Percentiles rank a stretch among this genome's conserved stretches.
These are phyloP conservation scores for Lepidothrix coronata DNA, from an alignment of 2,113 vertebrate genomes.

Conservation along the genomic window DNA sequence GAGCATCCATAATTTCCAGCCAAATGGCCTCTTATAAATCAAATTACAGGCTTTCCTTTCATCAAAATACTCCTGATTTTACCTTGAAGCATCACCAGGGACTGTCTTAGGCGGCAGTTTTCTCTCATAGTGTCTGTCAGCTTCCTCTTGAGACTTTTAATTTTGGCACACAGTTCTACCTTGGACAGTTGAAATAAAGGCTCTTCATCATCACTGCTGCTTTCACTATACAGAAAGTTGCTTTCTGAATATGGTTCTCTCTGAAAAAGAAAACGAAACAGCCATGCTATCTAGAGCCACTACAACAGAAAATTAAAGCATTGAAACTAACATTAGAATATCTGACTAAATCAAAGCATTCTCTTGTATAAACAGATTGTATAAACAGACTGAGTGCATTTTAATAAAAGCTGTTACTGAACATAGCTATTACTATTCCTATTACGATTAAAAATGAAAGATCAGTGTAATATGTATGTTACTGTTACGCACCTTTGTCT, in stretches of 20 bases:
- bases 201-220: conserved; percentile 76
- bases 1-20: neutral
- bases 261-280: conserved; percentile 8
- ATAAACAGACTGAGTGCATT: neutral
- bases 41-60: neutral
- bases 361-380: neutral
- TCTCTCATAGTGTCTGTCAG: conserved; percentile 71
- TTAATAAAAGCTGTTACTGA: neutral
- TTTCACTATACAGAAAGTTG: conserved; percentile 70
- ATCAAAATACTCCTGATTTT: conserved; percentile 18
- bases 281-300: neutral
- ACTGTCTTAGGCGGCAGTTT: conserved; percentile 75
- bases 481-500: neutral
- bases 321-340: neutral
- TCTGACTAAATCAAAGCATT: neutral
- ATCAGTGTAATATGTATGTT: neutral
- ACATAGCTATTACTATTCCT: neutral
- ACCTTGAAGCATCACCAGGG: conserved; percentile 79
- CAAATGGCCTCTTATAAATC: conserved; percentile 21
- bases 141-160: conserved; percentile 74
- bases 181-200: conserved; percentile 76
- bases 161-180: conserved; percentile 72
- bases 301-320: neutral
- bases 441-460: neutral
- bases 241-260: conserved; percentile 66